These are phyloP conservation scores for Silurus lanzhouensis DNA, from an alignment of 2,797 vertebrate species.

Conservation along the genomic window DNA sequence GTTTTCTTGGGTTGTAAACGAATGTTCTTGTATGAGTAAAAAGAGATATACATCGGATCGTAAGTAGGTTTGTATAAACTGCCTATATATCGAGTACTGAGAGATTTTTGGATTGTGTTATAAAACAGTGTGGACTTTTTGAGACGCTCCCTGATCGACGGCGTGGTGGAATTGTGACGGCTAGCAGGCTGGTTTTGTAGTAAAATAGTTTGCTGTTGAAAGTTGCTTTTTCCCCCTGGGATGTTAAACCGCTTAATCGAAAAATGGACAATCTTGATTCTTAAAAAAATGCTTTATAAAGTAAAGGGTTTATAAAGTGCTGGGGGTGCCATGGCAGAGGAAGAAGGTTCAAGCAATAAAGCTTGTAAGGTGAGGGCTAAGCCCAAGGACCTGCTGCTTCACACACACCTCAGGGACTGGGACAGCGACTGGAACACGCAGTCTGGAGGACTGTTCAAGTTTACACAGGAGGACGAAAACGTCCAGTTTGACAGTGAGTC, in stretches of 20 bases:
- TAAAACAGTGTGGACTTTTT: background rate
- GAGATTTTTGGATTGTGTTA: background rate
- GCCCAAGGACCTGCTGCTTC: background rate
- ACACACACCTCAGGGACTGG: conserved; percentile 23
- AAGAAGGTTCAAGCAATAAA: conserved; percentile 64
- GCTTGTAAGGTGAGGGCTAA: conserved; percentile 1
- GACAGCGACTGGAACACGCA: background rate
- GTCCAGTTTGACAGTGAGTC: conserved; percentile 79
- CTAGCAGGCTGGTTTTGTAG: background rate
- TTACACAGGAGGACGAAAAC: conserved; percentile 69
- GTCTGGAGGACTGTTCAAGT: conserved; percentile 51
- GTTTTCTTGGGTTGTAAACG: background rate
- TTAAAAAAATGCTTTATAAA: background rate
- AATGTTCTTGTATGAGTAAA: background rate
- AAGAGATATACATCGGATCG: background rate
- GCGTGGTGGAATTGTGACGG: background rate
- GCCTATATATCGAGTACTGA: background rate
- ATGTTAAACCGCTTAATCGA: background rate
- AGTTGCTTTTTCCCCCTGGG: background rate
- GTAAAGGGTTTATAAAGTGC: background rate
- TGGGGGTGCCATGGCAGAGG: conserved; percentile 38
- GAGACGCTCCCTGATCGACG: conserved; percentile 20
- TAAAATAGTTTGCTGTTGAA: background rate
- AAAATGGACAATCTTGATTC: background rate
- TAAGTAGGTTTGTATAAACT: background rate